These are phyloP conservation scores for Euphonia xanthogaster DNA, from an alignment of 2,797 vertebrate genomes.

Conservation along the genomic window DNA sequence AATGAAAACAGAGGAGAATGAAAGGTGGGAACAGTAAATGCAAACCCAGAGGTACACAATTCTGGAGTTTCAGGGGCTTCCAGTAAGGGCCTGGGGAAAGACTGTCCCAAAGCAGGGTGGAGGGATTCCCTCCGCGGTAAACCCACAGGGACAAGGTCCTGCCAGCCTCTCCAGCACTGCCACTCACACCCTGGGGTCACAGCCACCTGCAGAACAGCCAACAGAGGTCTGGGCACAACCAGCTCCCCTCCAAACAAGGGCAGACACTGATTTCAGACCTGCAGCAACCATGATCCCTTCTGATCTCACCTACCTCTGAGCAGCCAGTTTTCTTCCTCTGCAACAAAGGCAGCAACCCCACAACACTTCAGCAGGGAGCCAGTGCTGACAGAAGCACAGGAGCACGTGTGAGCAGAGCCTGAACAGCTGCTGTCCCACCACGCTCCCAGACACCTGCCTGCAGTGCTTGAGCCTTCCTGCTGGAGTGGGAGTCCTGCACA, in stretches of 20 bases:
- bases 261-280: not conserved
- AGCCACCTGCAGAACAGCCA: not conserved
- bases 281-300: not conserved
- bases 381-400: not conserved
- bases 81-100: not conserved
- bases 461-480: not conserved
- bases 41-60: not conserved
- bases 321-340: not conserved
- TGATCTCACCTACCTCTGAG: not conserved
- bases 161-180: not conserved
- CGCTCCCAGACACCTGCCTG: not conserved
- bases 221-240: not conserved
- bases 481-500: not conserved
- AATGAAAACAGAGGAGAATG: not conserved
- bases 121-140: not conserved
- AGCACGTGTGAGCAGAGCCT: not conserved
- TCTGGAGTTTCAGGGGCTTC: not conserved
- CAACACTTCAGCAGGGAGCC: not conserved
- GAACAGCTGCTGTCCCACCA: constrained; percentile 6
- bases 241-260: not conserved
- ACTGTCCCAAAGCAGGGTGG: not conserved
- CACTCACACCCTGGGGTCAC: not conserved
- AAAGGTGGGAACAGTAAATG: not conserved
- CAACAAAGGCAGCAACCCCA: not conserved
- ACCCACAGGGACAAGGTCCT: not conserved